Percentiles rank a stretch among this genome's conserved stretches.
These are phyloP conservation scores for Gymnocypris eckloni DNA, from an alignment of 2,797 vertebrate genomes.

Conservation along the genomic window DNA sequence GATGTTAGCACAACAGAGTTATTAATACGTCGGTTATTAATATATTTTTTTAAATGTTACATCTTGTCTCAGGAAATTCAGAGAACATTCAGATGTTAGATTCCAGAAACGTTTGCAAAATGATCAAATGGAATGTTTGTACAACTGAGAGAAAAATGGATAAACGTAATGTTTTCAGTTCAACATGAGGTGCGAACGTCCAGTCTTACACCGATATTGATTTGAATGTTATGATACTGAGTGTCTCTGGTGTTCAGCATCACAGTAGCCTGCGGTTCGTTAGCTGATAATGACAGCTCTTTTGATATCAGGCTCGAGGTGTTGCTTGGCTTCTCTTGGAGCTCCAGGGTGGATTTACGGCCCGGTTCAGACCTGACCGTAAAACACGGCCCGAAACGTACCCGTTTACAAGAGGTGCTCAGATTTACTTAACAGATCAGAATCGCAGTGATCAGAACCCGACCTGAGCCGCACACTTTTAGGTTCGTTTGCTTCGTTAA, in stretches of 20 bases:
- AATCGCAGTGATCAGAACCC: background rate
- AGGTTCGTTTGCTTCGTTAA: background rate
- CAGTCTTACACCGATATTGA: background rate
- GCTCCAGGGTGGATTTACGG: constrained; percentile 65
- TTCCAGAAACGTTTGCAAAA: background rate
- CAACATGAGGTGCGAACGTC: background rate
- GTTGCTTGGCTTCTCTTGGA: background rate
- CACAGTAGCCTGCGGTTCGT: background rate
- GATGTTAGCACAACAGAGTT: too few relatives aligned
- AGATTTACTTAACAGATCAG: constrained; percentile 63
- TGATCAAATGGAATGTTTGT: background rate
- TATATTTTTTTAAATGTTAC: too few relatives aligned
- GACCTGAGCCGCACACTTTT: background rate
- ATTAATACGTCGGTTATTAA: too few relatives aligned
- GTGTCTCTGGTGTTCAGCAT: background rate
- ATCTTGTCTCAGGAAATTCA: too few relatives aligned
- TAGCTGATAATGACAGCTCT: background rate
- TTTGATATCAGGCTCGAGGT: background rate
- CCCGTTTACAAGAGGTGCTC: constrained; percentile 63
- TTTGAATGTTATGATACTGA: too few relatives aligned
- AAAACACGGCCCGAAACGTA: constrained; percentile 48
- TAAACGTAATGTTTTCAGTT: background rate
- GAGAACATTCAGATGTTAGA: too few relatives aligned
- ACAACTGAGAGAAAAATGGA: background rate
- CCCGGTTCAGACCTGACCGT: constrained; percentile 66